Evolutionary conservation across 2,113 vertebrate species (phyloP), one percentile per base, ranked within the genome.

Genomic region (Ibidorhyncha struthersii): DNA sequence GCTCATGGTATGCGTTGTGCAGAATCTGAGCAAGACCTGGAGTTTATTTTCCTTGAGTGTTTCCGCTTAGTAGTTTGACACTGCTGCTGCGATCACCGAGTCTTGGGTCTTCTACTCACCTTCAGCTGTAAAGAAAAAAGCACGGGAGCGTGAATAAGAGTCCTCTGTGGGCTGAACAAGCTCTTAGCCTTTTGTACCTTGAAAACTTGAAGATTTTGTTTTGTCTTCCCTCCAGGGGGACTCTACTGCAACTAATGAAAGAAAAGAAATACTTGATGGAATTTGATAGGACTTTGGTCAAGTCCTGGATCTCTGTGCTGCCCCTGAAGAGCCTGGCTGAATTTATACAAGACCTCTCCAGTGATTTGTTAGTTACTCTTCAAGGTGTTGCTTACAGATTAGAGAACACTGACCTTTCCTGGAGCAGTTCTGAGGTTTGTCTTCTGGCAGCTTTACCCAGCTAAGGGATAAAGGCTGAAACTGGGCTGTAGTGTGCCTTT

Each of bases 241-340:
- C 49, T 6, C 23, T 99, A 10, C 41, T 99, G 49, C 88, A 97
- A 4, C 4, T 94, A 38, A 97, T 99, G 95, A 95, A 96, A 34
- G 69, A 12, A 3, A 91, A 98, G 78, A 92, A 79, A 23, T 90
- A 98, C 86, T 53, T 99, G 90, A 90, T 98, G 83, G 77, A 97
- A 4, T 50, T 98, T 4, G 99, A 99, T 14, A 11, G 9, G 26
- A 66, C 96, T 30, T 95, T 98, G 59, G 78, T 98, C 91, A 98
- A 98, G 13, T 99, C 99, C 30, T 99, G 98, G 98, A 95, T 99
- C 79, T 98, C 70, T 66, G 80, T 99, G 91, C 82, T 99, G 66
- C 94, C 98, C 36, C 19, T 98, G 17, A 29, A 63, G 7, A 76
- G 69, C 8, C 89, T 99, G 86, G 25, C 73, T n/a, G 96, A 98